Percentiles rank a stretch among this genome's conserved stretches.
Evolutionary conservation across 30 jellyfish, hydroid and myxozoan genomes (phyloP).

Genomic region (Calvadosia cruxmelitensis): DNA sequence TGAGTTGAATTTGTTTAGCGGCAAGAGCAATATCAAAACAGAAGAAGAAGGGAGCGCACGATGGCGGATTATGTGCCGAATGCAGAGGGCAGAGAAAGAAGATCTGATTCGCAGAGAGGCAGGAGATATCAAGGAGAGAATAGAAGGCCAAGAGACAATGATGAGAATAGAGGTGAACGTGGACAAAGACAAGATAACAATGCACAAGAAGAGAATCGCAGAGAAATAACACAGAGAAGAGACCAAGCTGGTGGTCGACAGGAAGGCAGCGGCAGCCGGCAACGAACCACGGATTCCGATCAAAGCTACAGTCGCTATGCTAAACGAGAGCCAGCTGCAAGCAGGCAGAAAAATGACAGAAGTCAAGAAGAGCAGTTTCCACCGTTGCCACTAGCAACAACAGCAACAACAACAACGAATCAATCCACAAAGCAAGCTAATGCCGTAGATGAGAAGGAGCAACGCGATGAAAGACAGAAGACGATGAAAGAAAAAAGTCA

Average conservation of each 20-base stretch:
- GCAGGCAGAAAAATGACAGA: not conserved
- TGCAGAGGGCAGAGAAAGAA: constrained; percentile 7
- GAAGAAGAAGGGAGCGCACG: constrained; percentile 11
- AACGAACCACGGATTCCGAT: not conserved
- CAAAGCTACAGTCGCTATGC: not conserved
- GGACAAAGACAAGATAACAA: not conserved
- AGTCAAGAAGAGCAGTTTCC: not conserved
- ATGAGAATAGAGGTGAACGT: constrained; percentile 27
- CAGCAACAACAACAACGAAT: not conserved
- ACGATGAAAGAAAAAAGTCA: not conserved
- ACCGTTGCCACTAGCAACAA: not conserved
- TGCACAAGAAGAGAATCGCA: not conserved
- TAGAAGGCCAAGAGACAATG: constrained; percentile 12
- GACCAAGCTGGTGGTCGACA: constrained; percentile 1
- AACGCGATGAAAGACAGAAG: not conserved
- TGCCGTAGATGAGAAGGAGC: not conserved
- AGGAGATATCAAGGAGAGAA: too few relatives aligned
- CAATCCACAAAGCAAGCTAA: not conserved
- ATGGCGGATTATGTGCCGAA: constrained; percentile 10
- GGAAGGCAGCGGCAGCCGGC: constrained; percentile 4
- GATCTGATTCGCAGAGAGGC: too few relatives aligned
- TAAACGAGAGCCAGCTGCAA: not conserved
- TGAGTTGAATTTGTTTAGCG: not conserved
- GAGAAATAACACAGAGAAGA: not conserved
- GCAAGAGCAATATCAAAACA: not conserved